Evolutionary conservation across 2,888 invertebrate species (phyloP).

Genomic region (Pinctada fucata): DNA sequence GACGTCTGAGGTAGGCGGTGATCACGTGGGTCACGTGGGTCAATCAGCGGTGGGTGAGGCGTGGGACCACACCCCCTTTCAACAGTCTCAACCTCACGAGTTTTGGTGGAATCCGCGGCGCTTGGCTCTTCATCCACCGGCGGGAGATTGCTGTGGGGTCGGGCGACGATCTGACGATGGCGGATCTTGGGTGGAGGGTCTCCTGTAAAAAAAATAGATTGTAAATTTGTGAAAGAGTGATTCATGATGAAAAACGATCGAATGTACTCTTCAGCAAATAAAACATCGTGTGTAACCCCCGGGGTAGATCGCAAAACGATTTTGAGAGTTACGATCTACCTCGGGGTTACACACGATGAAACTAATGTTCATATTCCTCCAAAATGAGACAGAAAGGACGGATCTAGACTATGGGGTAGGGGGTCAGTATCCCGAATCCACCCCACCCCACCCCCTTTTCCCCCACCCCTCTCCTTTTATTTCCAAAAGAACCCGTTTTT

Average conservation of each 20-base stretch:
- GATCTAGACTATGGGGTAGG: too few species aligned
- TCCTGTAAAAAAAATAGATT: constrained; percentile 23
- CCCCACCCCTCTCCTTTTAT: too few species aligned
- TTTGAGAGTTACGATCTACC: too few species aligned
- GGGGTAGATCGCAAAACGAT: too few species aligned
- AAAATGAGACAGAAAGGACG: neutral
- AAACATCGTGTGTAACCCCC: neutral
- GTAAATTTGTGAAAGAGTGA: too few species aligned
- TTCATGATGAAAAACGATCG: neutral
- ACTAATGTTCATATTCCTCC: neutral
- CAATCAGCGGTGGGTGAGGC: constrained; percentile 66
- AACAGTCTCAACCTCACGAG: constrained; percentile 68
- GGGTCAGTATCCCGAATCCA: too few species aligned
- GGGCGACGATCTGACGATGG: constrained; percentile 52
- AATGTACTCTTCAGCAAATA: constrained; percentile 1
- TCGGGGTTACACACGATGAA: neutral
- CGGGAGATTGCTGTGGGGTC: constrained; percentile 64
- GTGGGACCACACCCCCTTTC: constrained; percentile 75
- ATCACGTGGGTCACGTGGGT: constrained; percentile 46
- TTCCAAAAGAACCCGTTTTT: too few species aligned
- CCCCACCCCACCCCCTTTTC: too few species aligned
- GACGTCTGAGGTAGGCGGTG: constrained; percentile 24
- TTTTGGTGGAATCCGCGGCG: constrained; percentile 53
- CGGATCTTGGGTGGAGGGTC: constrained; percentile 50
- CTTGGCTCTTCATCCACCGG: constrained; percentile 69